Base-by-base conservation (phyloP, 2,113 vertebrate genomes). In the Ursus arctos region DNA sequence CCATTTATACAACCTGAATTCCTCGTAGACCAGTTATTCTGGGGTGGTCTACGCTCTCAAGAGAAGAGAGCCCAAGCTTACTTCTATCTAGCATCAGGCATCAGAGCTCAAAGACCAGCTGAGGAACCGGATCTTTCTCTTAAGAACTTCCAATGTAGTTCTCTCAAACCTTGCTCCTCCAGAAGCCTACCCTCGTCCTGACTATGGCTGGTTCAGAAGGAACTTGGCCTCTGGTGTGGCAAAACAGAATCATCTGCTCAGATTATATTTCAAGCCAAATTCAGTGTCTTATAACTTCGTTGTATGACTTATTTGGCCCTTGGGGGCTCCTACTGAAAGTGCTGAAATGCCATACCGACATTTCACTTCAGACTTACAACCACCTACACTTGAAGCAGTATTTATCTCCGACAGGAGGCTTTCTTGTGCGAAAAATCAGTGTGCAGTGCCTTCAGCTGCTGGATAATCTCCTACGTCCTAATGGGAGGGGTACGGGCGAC, bases 271-370 rank as follows among this genome's bases (percentile, higher is more conserved):
- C 85, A 88, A 96, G 80, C n/a, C 83, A 95, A 95, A 90, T 55
- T 43, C 13, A 9, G 51, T 49, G 81, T 94, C 94, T 72, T 92
- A 19, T 43, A 94, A 33, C 9, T 76, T 76, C 63, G 43, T 43
- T 69, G 33, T 63, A 55, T 82, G 92, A 98, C 94, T 97, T 97
- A 95, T 95, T 83, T 85, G 80, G 51, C 71, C 40, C 74, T 71
- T 47, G 51, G 79, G 93, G 81, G 28, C 65, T 90, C 72, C 80
- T 77, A 82, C 87, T 88, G 82, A 94, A 97, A 94, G 92, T 91
- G 65, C 89, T 91, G 89, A 98, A 97, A 98, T 98, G 95, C 84
- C 94, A 96, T 55, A 72, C 83, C 74, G 97, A 97, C 92, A 97
- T 97, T 98, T 98, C 53, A 77, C 84, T 97, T 96, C 88, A 90